Percentiles rank a stretch among this genome's conserved stretches.
phyloP scores from a whole-genome alignment of 1,140 invertebrate species.

The Palaemon carinicauda region DNA sequence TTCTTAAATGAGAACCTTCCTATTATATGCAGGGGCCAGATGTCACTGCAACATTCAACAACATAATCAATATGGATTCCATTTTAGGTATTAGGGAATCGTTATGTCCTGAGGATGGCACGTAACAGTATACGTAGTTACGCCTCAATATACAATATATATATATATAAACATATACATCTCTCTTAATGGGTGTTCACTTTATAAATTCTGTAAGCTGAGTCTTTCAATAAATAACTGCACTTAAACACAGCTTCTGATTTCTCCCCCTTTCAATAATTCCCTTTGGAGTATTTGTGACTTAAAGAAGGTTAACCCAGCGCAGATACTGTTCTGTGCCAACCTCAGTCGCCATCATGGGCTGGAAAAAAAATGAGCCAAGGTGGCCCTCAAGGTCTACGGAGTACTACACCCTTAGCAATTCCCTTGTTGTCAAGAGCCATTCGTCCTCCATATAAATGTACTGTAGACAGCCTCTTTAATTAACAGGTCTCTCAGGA shows the following conservation, averaged over 20 bases:
- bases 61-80: conserved; percentile 53
- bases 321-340: conserved; percentile 16
- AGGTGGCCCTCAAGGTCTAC: conserved; percentile 10
- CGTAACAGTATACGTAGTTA: not conserved
- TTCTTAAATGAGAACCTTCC: not conserved
- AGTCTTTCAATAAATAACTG: not conserved
- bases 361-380: not conserved
- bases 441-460: too few relatives aligned
- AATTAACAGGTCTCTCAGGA: too few relatives aligned
- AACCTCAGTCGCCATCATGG: conserved; percentile 7
- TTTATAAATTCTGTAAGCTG: not conserved
- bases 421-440: not conserved
- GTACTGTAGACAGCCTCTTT: too few relatives aligned
- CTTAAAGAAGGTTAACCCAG: not conserved
- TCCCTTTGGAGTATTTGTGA: not conserved
- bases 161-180: not conserved
- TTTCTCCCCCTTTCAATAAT: not conserved
- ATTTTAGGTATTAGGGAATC: conserved; percentile 48
- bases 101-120: conserved; percentile 33
- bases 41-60: conserved; percentile 28
- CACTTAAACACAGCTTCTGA: not conserved
- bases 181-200: not conserved
- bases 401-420: not conserved
- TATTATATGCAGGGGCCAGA: not conserved
- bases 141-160: not conserved